Conservation (phyloP, 2,113 vertebrate genomes). For the Lagopus muta region DNA sequence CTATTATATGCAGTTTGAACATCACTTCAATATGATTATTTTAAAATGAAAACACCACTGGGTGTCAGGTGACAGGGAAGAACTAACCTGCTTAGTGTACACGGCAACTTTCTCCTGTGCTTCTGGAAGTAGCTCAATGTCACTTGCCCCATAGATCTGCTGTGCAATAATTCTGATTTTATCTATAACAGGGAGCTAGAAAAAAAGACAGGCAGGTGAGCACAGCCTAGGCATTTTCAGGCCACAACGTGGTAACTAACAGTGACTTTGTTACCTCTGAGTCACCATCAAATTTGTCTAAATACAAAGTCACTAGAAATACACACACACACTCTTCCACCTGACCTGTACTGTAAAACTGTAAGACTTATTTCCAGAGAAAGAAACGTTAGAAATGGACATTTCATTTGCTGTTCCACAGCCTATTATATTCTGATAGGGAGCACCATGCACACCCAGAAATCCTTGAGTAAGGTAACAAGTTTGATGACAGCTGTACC, state of each 20-base stretch:
- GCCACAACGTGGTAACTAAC: neutral
- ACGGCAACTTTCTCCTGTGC: slow-evolving; percentile 90
- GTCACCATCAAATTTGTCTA: neutral
- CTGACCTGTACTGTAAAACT: fast-evolving
- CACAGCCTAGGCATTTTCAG: neutral
- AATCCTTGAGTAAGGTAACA: neutral
- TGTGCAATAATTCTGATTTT: slow-evolving; percentile 95
- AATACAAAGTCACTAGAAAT: neutral
- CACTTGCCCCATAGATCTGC: slow-evolving; percentile 94
- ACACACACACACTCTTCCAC: neutral
- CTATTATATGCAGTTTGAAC: neutral
- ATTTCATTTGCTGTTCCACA: neutral
- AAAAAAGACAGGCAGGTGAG: neutral
- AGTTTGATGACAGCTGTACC: neutral
- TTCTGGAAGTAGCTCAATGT: slow-evolving; percentile 92
- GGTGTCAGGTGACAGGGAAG: neutral
- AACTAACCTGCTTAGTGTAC: slow-evolving; percentile 93
- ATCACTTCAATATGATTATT: neutral
- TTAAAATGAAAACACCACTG: neutral
- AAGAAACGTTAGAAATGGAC: neutral
- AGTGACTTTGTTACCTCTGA: neutral
- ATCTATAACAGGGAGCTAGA: slow-evolving; percentile 88
- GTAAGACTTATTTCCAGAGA: neutral
- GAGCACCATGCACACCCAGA: neutral
- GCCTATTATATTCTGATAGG: neutral